Base-by-base conservation (phyloP, 2,113 vertebrate genomes). In the Dinomys branickii region DNA sequence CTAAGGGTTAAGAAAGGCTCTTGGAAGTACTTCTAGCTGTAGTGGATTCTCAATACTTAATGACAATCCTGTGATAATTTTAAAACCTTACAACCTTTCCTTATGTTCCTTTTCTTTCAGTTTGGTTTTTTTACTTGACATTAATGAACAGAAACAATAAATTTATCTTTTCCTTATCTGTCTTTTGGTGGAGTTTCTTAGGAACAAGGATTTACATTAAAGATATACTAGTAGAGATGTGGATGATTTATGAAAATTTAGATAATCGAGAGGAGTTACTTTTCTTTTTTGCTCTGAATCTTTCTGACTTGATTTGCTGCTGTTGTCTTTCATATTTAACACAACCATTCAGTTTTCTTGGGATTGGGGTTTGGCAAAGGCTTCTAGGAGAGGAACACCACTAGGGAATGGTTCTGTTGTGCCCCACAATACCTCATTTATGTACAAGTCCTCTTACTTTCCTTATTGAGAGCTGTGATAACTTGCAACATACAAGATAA, bases 101-200 rank as follows among this genome's bases (percentile, higher is more conserved):
- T 41, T 82, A 9, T 78, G 90, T 85, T 86, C 13, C 58, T 87
- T 93, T 90, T 58, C 52, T 81, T 85, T 84, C 30, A 65, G 20
- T 50, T 80, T 73, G 75, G 30, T 87, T 83, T 95, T 67, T 95
- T 69, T 54, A 83, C 59, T 86, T 91, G 77, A 69, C 33, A 47
- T 95, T 88, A 77, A 41, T 65, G 84, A 84, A n/a, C 38, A 88
- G 84, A 83, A 78, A 7, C 7, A 81, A 63, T 95, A 78, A 73
- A 80, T 97, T 91, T 85, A 63, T 50, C 30, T 94, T 96, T 91
- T 90, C 14, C 61, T 69, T 88, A 30, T 77, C 65, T 71, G 41
- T 77, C 33, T 95, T 75, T 13, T 90, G 24, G 69, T 84, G 41
- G 38, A 87, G 28, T 90, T 87, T 96, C 82, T 90, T 95, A 83